Evolutionary conservation across 2,888 invertebrate species (phyloP).

Genomic region (Allophyes oxyacanthae): DNA sequence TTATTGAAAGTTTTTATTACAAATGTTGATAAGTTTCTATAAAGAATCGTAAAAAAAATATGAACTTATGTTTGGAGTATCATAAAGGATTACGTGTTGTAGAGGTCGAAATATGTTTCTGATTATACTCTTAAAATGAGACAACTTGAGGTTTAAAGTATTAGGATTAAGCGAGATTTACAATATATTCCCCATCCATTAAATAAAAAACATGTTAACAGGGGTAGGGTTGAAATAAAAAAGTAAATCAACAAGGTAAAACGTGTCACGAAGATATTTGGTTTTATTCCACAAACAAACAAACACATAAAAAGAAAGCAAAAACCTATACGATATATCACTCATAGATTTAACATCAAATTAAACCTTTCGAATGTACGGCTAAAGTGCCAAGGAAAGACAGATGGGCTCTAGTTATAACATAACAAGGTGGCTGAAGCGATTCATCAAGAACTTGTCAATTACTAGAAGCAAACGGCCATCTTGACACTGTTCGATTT

Average conservation of each 20-base stretch:
- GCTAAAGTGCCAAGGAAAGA: constrained; percentile 73
- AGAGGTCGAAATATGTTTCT: constrained; percentile 38
- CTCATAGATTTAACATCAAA: constrained; percentile 74
- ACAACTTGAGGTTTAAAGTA: constrained; percentile 21
- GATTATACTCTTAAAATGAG: constrained; percentile 8
- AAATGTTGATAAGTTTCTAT: constrained; percentile 45
- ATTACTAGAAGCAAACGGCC: constrained; percentile 80
- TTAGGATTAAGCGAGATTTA: constrained; percentile 19
- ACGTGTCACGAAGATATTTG: constrained; percentile 26
- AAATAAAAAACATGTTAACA: neutral
- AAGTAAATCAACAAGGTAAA: no score
- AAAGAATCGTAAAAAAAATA: constrained; percentile 40
- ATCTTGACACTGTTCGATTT: constrained; percentile 77
- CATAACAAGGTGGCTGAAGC: constrained; percentile 83
- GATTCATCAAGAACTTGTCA: constrained; percentile 87
- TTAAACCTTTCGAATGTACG: constrained; percentile 73
- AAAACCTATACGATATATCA: constrained; percentile 76
- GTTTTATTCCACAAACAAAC: constrained; percentile 33
- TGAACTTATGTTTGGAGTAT: constrained; percentile 42
- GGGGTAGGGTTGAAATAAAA: no score
- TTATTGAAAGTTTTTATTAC: constrained; percentile 53
- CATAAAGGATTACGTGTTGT: constrained; percentile 43
- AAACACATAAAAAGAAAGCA: constrained; percentile 62
- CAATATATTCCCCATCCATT: constrained; percentile 6
- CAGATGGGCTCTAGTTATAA: constrained; percentile 79